phyloP scores from a whole-genome alignment of 2,797 vertebrate genomes.

The Arrhamphus sclerolepis region DNA sequence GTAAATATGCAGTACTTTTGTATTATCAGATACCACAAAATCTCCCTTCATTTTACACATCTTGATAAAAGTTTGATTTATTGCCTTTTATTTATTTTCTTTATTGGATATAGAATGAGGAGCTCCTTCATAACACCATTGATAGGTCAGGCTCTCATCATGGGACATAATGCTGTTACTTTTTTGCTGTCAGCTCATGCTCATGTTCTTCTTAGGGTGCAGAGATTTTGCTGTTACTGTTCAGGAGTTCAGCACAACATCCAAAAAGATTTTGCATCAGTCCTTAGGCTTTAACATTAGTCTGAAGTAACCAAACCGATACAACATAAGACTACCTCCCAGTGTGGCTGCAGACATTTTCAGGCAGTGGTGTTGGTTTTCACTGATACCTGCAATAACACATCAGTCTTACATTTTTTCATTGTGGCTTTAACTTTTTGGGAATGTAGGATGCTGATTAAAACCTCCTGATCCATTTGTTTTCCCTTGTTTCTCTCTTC shows the following conservation, averaged over 20 bases:
- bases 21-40: slow-evolving; percentile 10
- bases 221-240: neutral
- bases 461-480: neutral
- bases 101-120: neutral
- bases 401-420: neutral
- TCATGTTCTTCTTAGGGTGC: slow-evolving; percentile 2
- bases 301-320: neutral
- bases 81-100: slow-evolving; percentile 20
- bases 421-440: slow-evolving; percentile 8
- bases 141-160: neutral
- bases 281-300: neutral
- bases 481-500: neutral
- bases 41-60: slow-evolving; percentile 9
- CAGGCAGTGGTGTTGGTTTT: too few species aligned
- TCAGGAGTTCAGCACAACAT: neutral
- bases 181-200: neutral
- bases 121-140: neutral
- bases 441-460: neutral
- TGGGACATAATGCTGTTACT: slow-evolving; percentile 14
- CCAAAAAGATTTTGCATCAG: neutral
- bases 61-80: slow-evolving; percentile 14
- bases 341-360: too few species aligned
- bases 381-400: too few species aligned
- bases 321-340: too few species aligned
- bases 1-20: neutral